Base-by-base conservation (phyloP, 2,113 vertebrate species). In the Setophaga coronata region DNA sequence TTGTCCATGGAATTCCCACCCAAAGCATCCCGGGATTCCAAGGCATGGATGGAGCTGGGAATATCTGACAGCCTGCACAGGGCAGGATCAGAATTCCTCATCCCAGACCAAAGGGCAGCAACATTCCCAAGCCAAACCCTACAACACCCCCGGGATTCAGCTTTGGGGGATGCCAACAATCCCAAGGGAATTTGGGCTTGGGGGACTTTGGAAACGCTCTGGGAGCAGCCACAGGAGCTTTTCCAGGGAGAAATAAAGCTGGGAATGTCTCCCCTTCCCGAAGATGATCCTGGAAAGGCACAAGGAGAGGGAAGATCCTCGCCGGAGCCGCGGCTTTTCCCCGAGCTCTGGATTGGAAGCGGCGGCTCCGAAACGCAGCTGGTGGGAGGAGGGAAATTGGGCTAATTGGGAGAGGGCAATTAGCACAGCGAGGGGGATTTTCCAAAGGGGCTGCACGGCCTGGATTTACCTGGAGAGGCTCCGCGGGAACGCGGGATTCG, bases 381-480 rank as follows among this genome's bases (percentile, higher is more conserved):
- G 93, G 87, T 73, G 73, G 73, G 69, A 64, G 94, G 69, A 56
- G 48, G 34, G 54, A 90, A 84, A 91, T 36, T 53, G 82, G 82
- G 91, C 70, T 96, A 90, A 96, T 82, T 92, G 85, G 82, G 58
- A 36, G 48, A 87, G 65, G 85, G 88, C 78, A 79, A 93, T 92
- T 82, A 95, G 54, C 54, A 8, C 2, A 8, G 57, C 17, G 0
- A 58, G 92, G 67, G 94, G 84, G 92, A 69, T 81, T 72, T 54
- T 83, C 10, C 0, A 15, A 60, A 91, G 58, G 92, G 74, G 83
- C 42, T 33, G 29, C 10, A 0, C 2, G 47, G 81, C 77, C 66
- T 69, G 90, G 76, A 21, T 91, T 91, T 42, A 80, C 34, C 80
- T 7, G 0, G 66, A 28, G 31, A 62, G 79, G 70, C 53, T 86